These are phyloP conservation scores for Ateles fusciceps DNA, from an alignment of 2,797 vertebrate species.

Conservation along the genomic window DNA sequence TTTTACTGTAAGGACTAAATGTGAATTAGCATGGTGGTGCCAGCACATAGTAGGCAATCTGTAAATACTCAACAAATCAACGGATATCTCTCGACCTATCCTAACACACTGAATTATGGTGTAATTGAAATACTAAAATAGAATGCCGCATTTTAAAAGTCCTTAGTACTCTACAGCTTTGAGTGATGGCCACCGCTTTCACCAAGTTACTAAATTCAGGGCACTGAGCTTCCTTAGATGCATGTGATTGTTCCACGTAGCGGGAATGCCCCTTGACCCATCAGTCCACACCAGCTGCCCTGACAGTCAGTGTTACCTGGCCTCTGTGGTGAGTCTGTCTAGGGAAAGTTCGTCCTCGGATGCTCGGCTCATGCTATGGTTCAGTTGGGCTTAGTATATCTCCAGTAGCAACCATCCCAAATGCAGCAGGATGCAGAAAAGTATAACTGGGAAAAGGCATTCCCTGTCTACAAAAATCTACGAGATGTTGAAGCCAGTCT, in stretches of 20 bases:
- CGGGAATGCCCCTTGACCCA: not conserved
- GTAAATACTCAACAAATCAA: not conserved
- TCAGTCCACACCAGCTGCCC: no score
- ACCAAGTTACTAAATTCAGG: not conserved
- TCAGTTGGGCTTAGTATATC: accelerated
- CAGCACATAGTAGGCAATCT: accelerated
- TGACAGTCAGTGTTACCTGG: accelerated
- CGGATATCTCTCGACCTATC: not conserved
- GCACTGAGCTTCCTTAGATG: not conserved
- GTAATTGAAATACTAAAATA: not conserved
- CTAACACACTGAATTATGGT: not conserved
- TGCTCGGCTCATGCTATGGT: not conserved
- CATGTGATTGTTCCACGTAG: accelerated
- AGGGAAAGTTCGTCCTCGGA: not conserved
- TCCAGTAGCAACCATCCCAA: not conserved
- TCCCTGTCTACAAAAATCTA: not conserved
- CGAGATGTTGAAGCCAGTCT: no score
- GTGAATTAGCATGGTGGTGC: no score
- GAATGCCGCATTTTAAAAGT: not conserved
- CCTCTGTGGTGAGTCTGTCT: not conserved
- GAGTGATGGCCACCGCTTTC: not conserved
- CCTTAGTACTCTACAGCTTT: not conserved
- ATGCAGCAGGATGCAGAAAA: not conserved
- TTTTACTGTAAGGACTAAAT: no score
- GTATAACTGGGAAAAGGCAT: accelerated